Evolutionary conservation across 2,113 vertebrate genomes (phyloP).

Genomic region (Pagrus major): DNA sequence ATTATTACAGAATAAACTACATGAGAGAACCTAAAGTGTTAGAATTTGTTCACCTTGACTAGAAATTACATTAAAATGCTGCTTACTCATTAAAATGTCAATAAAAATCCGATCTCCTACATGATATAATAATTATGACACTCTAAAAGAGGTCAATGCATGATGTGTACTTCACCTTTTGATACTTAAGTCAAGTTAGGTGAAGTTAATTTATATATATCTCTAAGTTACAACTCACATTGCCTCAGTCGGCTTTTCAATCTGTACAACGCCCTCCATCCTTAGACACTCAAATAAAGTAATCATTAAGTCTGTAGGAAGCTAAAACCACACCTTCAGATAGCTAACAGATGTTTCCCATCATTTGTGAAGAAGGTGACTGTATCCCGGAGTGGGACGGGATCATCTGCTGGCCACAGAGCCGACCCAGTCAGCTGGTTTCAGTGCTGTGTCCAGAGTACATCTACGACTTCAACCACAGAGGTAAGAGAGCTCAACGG

Average conservation of each 20-base stretch:
- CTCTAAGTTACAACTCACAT: too few relatives aligned
- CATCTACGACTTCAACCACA: conserved; percentile 94
- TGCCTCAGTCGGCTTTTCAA: too few relatives aligned
- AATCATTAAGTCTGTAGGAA: not conserved
- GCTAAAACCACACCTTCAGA: not conserved
- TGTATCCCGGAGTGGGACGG: conserved; percentile 92
- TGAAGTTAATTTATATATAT: too few relatives aligned
- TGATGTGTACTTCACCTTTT: not conserved
- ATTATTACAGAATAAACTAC: not conserved
- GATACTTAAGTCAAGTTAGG: too few relatives aligned
- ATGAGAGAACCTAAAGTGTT: not conserved
- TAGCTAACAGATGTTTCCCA: conserved; percentile 10
- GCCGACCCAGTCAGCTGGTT: conserved; percentile 84
- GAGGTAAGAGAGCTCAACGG: conserved; percentile 76
- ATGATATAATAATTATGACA: not conserved
- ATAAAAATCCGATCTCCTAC: not conserved
- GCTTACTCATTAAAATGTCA: too few relatives aligned
- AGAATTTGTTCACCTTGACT: not conserved
- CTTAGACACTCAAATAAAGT: too few relatives aligned
- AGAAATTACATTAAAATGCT: too few relatives aligned
- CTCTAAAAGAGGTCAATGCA: not conserved
- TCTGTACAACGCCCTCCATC: too few relatives aligned
- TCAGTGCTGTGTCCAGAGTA: conserved; percentile 88
- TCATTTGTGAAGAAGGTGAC: conserved; percentile 78
- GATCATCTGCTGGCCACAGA: conserved; percentile 91